Conservation (phyloP, 2,797 vertebrate genomes). For the Artibeus jamaicensis region DNA sequence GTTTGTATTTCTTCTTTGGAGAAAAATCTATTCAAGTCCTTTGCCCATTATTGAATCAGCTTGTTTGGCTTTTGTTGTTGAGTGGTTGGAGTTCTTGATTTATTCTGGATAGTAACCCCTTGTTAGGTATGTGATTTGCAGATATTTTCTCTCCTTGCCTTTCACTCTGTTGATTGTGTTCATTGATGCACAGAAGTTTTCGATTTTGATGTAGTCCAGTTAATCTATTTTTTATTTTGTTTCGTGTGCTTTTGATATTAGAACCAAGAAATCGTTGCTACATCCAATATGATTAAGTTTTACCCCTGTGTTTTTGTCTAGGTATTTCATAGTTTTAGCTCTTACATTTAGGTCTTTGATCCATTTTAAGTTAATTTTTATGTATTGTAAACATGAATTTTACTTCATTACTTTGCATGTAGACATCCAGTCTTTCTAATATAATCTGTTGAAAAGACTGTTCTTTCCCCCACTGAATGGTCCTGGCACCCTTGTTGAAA, state of each 20-base stretch:
- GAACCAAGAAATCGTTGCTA: neutral
- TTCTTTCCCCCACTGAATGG: neutral
- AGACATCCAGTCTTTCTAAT: neutral
- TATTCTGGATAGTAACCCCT: neutral
- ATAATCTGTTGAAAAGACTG: neutral
- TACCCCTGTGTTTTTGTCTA: neutral
- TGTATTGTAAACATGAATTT: neutral
- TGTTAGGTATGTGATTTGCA: neutral
- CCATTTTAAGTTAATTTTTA: neutral
- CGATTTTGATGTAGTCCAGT: neutral
- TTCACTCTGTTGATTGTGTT: neutral
- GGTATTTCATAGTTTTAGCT: neutral
- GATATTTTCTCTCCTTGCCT: neutral
- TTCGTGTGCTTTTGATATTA: neutral
- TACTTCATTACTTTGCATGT: neutral
- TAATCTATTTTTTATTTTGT: neutral
- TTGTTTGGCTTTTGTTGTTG: neutral
- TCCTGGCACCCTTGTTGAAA: neutral
- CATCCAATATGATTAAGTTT: neutral
- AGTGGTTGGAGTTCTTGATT: neutral
- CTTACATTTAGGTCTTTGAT: neutral
- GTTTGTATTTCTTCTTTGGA: neutral
- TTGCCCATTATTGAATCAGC: neutral
- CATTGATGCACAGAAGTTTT: neutral
- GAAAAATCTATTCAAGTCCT: neutral